Percentiles rank a stretch among this genome's conserved stretches.
These are phyloP conservation scores for Scrobipalpa atriplicella DNA, from an alignment of 2,888 invertebrate genomes.

Conservation along the genomic window DNA sequence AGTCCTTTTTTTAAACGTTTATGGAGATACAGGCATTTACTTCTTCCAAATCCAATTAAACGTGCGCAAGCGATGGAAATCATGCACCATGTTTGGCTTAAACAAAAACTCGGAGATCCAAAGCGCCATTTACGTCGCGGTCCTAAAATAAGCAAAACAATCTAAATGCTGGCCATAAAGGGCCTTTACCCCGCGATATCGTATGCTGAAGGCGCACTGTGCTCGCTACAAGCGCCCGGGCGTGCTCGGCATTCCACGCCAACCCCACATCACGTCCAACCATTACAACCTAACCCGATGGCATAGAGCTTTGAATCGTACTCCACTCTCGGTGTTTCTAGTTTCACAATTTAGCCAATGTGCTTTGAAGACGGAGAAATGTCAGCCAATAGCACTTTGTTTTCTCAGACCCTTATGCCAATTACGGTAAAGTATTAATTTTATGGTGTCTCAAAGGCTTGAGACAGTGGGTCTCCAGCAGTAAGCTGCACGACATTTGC, in stretches of 20 bases:
- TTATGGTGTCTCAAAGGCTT: constrained; percentile 26
- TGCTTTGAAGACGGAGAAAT: constrained; percentile 3
- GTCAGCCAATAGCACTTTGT: constrained; percentile 18
- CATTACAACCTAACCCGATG: constrained; percentile 1
- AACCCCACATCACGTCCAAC: background rate
- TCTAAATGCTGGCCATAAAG: constrained; percentile 66
- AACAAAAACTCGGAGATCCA: constrained; percentile 25
- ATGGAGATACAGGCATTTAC: background rate
- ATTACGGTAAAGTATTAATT: constrained; percentile 14
- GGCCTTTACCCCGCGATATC: constrained; percentile 58
- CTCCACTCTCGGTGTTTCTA: background rate
- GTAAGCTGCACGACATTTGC: constrained; percentile 55
- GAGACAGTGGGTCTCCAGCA: constrained; percentile 56
- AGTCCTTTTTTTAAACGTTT: background rate
- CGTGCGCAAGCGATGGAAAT: constrained; percentile 15
- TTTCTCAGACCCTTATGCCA: background rate
- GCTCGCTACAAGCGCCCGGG: constrained; percentile 61
- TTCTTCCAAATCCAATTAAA: constrained; percentile 21
- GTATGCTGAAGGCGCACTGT: constrained; percentile 61
- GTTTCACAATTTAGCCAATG: constrained; percentile 3
- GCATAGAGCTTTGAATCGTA: constrained; percentile 8
- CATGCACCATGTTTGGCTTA: constrained; percentile 15
- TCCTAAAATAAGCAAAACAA: constrained; percentile 66
- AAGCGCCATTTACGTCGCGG: constrained; percentile 39
- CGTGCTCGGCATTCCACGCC: constrained; percentile 66